Evolutionary conservation across 1,140 invertebrate species (phyloP).

Genomic region (Rhopalosiphum padi): DNA sequence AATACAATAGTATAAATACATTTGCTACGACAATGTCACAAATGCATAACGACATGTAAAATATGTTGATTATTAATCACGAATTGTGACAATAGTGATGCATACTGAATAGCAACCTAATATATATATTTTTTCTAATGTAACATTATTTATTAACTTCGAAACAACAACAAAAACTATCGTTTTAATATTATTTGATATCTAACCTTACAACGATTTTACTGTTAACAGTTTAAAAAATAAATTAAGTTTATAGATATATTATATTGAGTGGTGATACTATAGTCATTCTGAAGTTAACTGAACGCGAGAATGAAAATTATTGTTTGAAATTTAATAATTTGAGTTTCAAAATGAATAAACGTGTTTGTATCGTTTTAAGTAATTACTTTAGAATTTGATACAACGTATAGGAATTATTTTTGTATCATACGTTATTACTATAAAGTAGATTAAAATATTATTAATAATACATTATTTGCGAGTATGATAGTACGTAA

Average conservation of each 20-base stretch:
- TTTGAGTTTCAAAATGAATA: background rate
- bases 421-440: background rate
- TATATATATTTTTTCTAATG: background rate
- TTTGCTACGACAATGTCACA: background rate
- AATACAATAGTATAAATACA: background rate
- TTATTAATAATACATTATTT: background rate
- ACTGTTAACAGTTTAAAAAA: background rate
- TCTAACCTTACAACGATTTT: background rate
- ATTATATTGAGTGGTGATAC: background rate
- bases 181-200: background rate
- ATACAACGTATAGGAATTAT: background rate
- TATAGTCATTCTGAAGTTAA: background rate
- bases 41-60: conserved; percentile 1
- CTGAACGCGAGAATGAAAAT: background rate
- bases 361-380: background rate
- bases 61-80: background rate
- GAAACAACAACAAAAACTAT: background rate
- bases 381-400: background rate
- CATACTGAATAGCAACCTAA: background rate
- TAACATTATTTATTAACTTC: background rate
- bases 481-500: background rate
- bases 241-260: background rate
- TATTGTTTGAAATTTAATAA: no score
- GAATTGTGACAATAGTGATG: background rate
- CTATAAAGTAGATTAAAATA: background rate